A percentile compares a stretch with the other conserved stretches of the same genome.
phyloP scores from a whole-genome alignment of 2,113 vertebrate species.

The Rostratula benghalensis region DNA sequence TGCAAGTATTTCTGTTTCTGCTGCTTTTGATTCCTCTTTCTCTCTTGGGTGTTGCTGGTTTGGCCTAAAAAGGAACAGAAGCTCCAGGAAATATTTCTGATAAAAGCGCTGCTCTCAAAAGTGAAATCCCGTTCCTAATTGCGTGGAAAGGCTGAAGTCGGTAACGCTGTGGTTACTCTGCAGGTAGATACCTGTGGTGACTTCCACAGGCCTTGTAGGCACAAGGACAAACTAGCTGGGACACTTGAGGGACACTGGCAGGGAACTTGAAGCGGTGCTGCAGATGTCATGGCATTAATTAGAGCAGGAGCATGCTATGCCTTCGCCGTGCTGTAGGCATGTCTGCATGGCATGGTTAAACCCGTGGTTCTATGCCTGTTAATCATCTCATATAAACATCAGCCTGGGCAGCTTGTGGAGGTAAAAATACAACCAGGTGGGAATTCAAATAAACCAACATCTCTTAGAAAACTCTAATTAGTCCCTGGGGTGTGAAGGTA shows the following conservation, averaged over 20 bases:
- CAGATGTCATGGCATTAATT: neutral
- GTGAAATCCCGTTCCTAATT: neutral
- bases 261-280: neutral
- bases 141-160: neutral
- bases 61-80: slow-evolving; percentile 13
- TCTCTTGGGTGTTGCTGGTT: neutral
- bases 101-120: neutral
- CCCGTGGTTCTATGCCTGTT: neutral
- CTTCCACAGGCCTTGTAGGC: neutral
- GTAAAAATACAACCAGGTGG: neutral
- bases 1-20: neutral
- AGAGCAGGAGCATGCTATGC: neutral
- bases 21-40: slow-evolving; percentile 52
- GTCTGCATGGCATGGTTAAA: neutral
- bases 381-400: neutral
- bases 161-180: neutral
- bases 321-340: neutral
- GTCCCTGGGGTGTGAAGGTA: neutral
- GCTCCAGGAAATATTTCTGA: slow-evolving; percentile 14
- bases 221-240: neutral
- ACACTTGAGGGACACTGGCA: neutral
- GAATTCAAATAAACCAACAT: neutral
- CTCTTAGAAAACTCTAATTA: neutral
- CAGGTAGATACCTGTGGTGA: neutral
- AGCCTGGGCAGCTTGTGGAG: neutral